phyloP scores from a whole-genome alignment of 2,797 vertebrate species.

The Eurystomus glaucurus region DNA sequence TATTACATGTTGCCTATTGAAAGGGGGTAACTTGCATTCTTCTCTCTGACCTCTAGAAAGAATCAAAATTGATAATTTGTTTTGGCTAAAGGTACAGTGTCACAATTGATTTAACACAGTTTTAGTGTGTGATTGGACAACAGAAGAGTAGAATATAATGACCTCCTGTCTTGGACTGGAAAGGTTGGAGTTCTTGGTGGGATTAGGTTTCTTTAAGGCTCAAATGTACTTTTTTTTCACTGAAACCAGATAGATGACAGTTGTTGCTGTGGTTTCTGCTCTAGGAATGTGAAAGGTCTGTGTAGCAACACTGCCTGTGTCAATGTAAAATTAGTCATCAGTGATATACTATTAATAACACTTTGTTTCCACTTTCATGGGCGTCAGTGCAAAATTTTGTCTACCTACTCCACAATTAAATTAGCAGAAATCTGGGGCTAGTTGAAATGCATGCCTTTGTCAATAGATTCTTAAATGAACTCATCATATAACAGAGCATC shows the following conservation, averaged over 20 bases:
- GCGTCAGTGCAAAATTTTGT: constrained; percentile 58
- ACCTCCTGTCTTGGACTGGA: neutral
- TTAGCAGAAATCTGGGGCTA: constrained; percentile 52
- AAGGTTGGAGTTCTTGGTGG: neutral
- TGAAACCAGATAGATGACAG: neutral
- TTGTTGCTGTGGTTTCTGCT: neutral
- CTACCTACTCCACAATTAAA: constrained; percentile 72
- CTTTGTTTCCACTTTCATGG: constrained; percentile 39
- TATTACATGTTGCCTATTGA: neutral
- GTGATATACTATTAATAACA: constrained; percentile 13
- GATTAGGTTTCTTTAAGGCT: neutral
- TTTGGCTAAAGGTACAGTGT: neutral
- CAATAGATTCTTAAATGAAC: constrained; percentile 80
- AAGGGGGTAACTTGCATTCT: neutral
- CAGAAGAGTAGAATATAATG: neutral
- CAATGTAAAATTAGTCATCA: constrained; percentile 14
- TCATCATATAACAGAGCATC: constrained; percentile 79
- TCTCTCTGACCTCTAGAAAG: neutral
- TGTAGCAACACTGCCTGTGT: neutral
- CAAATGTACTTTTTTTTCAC: neutral
- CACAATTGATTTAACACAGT: neutral
- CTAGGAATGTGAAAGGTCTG: neutral
- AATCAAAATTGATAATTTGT: neutral
- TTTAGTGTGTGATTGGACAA: neutral
- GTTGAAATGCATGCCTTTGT: constrained; percentile 69